These are phyloP conservation scores for Lycocerus yunnanus DNA, from an alignment of 2,888 invertebrate species.

Conservation along the genomic window DNA sequence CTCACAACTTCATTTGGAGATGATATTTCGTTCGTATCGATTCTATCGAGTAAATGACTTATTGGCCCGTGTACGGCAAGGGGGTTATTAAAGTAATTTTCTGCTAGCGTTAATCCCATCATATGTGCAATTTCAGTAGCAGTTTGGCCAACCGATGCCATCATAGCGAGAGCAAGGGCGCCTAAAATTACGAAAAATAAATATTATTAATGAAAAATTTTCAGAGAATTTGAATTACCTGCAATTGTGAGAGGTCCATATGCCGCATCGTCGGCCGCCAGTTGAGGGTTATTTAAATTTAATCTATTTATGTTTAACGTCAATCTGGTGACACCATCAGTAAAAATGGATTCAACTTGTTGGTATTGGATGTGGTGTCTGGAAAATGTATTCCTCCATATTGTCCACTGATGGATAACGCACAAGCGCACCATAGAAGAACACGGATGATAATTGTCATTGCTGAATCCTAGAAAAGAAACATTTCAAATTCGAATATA, in stretches of 20 bases:
- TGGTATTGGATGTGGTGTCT: not conserved
- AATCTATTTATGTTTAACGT: constrained; percentile 47
- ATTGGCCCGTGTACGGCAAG: constrained; percentile 64
- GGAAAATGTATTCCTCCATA: not conserved
- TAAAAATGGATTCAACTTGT: constrained; percentile 41
- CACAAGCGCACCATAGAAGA: not conserved
- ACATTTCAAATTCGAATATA: too few species aligned
- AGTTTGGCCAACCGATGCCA: constrained; percentile 75
- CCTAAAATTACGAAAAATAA: constrained; percentile 54
- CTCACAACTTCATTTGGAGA: constrained; percentile 45
- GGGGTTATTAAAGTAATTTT: constrained; percentile 51
- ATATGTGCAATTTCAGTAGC: constrained; percentile 67
- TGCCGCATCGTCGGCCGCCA: constrained; percentile 60
- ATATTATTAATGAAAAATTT: not conserved
- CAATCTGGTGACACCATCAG: constrained; percentile 46
- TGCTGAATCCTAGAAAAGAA: not conserved
- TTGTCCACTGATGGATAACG: not conserved
- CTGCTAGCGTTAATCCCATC: constrained; percentile 60
- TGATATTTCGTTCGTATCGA: constrained; percentile 36
- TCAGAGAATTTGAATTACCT: constrained; percentile 52
- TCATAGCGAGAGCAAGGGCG: constrained; percentile 69
- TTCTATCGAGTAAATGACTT: constrained; percentile 58
- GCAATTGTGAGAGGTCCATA: constrained; percentile 76
- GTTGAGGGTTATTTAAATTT: constrained; percentile 18
- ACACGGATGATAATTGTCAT: not conserved